Base-by-base conservation (phyloP, 2,113 vertebrate species). In the Silurus meridionalis region DNA sequence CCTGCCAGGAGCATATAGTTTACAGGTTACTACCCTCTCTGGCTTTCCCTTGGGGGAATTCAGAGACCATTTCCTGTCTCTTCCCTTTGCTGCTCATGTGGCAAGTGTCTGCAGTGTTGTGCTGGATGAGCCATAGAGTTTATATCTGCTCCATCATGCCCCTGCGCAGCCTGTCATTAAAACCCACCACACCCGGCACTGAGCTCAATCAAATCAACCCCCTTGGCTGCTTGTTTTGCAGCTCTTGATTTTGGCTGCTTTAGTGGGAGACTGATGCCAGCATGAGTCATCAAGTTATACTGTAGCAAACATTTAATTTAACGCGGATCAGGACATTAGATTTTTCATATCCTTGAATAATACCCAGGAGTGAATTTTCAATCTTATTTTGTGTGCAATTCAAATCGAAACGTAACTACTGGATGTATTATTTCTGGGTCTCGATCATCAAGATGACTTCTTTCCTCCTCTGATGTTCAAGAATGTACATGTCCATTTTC, bases 401-500 rank as follows among this genome's bases (percentile, higher is more conserved):
- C 15, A 71, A 71, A 48, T 50, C 15, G 4, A 11, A 28, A 71
- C 11, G 28, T 67, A 67, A 48, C 52, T 66, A 37, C 28, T 66
- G 19, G 69, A 69, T 82, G 55, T 74, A 48, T 57, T 46, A 53
- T 71, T 46, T 28, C 21, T 79, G 46, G 15, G 53, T 82, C 58
- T 11, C 64, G 79, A 17, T 77, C 86, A 21, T 90, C 86, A 78
- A 86, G 86, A 86, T 89, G 85, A 88, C 88, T 89, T 57, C 60
- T 88, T 82, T 50, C 71, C 50, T 28, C 55, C 50, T n/a, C 77
- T 90, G 88, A 87, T 82, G 87, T 80, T 94, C 91, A 84, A 90
- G 93, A 94, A 94, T n/a, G 90, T 93, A 93, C 91, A 37, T 37
- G 37, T 37, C 90, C 71, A 90, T 93, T 94, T 90, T 93, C 50